Evolutionary conservation across 1,140 invertebrate genomes (phyloP).

Genomic region (Saxidomus purpurata): DNA sequence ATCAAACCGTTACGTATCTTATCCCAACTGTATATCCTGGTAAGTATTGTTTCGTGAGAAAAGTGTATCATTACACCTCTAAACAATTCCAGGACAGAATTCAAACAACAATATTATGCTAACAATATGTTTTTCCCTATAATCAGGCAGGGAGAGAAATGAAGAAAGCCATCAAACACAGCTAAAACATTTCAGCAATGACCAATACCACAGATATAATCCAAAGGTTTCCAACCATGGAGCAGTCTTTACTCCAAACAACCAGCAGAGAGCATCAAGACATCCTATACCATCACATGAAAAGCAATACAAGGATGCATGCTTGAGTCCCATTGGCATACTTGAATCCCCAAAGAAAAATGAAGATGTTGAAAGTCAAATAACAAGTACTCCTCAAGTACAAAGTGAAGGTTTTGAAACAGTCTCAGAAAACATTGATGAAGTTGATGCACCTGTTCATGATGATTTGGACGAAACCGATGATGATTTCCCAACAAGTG

Average conservation of each 20-base stretch:
- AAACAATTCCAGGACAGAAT: no score
- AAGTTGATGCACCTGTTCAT: conserved; percentile 34
- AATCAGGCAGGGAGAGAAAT: background rate
- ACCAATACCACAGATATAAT: background rate
- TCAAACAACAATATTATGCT: no score
- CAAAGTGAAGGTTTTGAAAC: background rate
- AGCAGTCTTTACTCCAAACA: background rate
- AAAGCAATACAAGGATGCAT: conserved; percentile 51
- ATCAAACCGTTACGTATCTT: no score
- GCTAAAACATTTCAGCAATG: background rate
- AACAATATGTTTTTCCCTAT: no score
- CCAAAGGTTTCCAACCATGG: background rate
- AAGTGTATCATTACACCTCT: no score
- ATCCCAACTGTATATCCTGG: no score
- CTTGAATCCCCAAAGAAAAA: conserved; percentile 39
- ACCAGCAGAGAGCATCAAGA: background rate
- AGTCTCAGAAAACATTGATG: background rate
- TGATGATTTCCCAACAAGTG: conserved; percentile 44
- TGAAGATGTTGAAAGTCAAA: conserved; percentile 26
- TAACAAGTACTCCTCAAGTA: background rate
- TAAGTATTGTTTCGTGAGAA: no score
- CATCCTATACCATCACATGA: background rate
- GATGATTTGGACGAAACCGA: background rate
- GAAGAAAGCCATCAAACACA: background rate
- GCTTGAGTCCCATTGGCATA: conserved; percentile 49